Evolutionary conservation across 2,797 vertebrate genomes (phyloP).

Genomic region (Microcaecilia unicolor): DNA sequence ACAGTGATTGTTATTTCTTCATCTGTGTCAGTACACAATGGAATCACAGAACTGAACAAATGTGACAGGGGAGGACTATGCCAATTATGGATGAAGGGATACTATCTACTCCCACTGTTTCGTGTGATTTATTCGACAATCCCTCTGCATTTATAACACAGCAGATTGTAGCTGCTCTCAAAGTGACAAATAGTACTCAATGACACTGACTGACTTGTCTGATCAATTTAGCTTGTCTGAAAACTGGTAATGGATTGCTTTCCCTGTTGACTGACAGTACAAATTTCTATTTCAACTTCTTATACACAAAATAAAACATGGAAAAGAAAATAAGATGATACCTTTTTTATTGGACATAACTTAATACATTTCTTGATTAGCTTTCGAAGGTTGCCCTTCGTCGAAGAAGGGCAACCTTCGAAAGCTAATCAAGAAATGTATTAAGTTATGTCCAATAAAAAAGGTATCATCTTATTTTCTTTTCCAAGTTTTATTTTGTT

Average conservation of each 20-base stretch:
- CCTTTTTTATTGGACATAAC: too few relatives aligned
- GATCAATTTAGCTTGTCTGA: slow-evolving; percentile 78
- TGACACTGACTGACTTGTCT: slow-evolving; percentile 83
- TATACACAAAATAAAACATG: slow-evolving; percentile 16
- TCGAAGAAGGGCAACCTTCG: too few relatives aligned
- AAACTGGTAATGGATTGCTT: slow-evolving; percentile 55
- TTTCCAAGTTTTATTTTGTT: too few relatives aligned
- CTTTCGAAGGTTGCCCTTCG: too few relatives aligned
- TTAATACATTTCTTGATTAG: too few relatives aligned
- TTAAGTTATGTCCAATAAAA: too few relatives aligned
- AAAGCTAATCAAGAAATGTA: too few relatives aligned
- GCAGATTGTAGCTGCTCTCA: slow-evolving; percentile 61
- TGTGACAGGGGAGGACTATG: slow-evolving; percentile 64
- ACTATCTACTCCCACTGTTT: slow-evolving; percentile 69
- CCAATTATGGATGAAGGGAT: slow-evolving; percentile 82
- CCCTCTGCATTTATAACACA: slow-evolving; percentile 61
- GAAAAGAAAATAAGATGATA: too few relatives aligned
- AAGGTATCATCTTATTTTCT: too few relatives aligned
- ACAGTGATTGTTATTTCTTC: slow-evolving; percentile 63
- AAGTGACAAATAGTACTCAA: slow-evolving; percentile 65
- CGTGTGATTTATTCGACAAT: slow-evolving; percentile 82
- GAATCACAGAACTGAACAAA: slow-evolving; percentile 59
- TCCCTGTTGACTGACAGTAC: slow-evolving; percentile 51
- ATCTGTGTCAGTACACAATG: slow-evolving; percentile 65
- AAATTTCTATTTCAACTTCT: slow-evolving; percentile 40